Percentiles rank a stretch among this genome's conserved stretches.
Evolutionary conservation across 2,888 invertebrate genomes (phyloP).

Genomic region (Ophion obscuratus): DNA sequence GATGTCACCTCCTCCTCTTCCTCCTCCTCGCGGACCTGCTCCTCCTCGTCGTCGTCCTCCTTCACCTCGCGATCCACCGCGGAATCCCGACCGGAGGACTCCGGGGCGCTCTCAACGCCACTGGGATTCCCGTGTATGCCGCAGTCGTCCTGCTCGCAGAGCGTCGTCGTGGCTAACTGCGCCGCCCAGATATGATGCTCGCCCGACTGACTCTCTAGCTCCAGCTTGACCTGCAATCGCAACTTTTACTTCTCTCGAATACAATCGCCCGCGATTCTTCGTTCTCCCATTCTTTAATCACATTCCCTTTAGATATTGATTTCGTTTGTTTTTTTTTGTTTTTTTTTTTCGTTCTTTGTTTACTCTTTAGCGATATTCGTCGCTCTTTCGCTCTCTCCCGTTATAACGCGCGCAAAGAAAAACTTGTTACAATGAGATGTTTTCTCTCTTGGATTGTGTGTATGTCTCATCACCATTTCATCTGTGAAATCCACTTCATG

Average conservation of each 20-base stretch:
- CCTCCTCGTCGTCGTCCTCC: slow-evolving; percentile 4
- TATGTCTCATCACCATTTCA: slow-evolving; percentile 79
- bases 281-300: not conserved
- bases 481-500: slow-evolving; percentile 81
- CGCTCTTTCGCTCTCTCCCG: not conserved
- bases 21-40: not conserved
- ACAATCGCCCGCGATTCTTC: slow-evolving; percentile 8
- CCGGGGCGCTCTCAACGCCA: not conserved
- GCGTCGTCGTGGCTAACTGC: slow-evolving; percentile 74
- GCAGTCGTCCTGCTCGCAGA: slow-evolving; percentile 78
- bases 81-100: slow-evolving; percentile 3
- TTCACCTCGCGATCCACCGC: slow-evolving; percentile 9
- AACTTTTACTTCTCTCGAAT: slow-evolving; percentile 54
- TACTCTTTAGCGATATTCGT: not conserved
- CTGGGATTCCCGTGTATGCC: slow-evolving; percentile 74
- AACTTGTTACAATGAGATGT: not conserved
- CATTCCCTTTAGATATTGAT: not conserved
- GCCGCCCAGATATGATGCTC: slow-evolving; percentile 79
- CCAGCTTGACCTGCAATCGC: slow-evolving; percentile 78
- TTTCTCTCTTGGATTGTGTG: not conserved
- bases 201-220: slow-evolving; percentile 78
- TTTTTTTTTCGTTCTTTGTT: not conserved
- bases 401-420: not conserved
- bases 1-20: slow-evolving; percentile 10
- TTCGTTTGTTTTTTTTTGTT: not conserved